Conservation (phyloP, 53 echinoderm and acorn worm genomes). For the Astropecten irregularis region DNA sequence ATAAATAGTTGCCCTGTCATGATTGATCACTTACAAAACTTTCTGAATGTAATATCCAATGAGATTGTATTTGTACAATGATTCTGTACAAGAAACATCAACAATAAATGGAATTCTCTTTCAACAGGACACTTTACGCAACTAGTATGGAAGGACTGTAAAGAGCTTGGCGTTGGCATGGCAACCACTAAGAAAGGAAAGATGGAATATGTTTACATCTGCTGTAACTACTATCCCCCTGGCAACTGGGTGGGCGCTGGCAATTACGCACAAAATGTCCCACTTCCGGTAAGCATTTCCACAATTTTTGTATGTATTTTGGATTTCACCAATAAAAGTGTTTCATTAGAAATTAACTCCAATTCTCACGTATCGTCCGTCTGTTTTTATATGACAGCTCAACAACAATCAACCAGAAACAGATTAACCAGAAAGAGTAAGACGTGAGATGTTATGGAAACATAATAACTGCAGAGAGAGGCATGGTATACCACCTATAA, state of each 20-base stretch:
- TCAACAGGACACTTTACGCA: constrained; percentile 15
- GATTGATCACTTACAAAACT: too few species aligned
- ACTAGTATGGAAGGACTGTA: constrained; percentile 22
- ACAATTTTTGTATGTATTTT: too few species aligned
- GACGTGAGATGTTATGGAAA: background rate
- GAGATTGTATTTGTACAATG: too few species aligned
- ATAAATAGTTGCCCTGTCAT: too few species aligned
- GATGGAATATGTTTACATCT: background rate
- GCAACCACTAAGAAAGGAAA: background rate
- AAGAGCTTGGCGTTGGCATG: constrained; percentile 19
- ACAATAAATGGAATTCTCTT: too few species aligned
- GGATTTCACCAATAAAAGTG: too few species aligned
- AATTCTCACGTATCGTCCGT: too few species aligned
- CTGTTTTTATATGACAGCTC: too few species aligned
- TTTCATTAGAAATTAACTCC: too few species aligned
- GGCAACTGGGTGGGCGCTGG: background rate
- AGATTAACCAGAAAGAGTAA: background rate
- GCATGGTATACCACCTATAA: background rate
- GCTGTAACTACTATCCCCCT: background rate
- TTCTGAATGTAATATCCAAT: too few species aligned
- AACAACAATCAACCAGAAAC: too few species aligned
- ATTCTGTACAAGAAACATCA: too few species aligned
- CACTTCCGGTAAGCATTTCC: background rate
- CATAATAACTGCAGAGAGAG: background rate
- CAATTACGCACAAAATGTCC: background rate